Evolutionary conservation across 2,797 vertebrate species (phyloP).

Genomic region (Gorsachius magnificus): DNA sequence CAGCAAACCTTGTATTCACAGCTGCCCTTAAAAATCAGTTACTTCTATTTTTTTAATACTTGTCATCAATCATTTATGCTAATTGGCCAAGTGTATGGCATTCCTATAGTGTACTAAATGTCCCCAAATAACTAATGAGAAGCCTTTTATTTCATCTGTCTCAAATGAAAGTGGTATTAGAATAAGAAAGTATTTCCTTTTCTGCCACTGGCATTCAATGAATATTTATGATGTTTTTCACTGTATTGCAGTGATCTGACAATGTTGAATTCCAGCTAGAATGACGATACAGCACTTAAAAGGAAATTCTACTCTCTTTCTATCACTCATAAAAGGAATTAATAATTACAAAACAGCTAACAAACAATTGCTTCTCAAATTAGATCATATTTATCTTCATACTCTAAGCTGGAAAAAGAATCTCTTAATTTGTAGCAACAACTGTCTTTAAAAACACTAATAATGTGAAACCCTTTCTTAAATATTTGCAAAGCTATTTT

Average conservation of each 20-base stretch:
- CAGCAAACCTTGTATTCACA: neutral
- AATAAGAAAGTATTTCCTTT: slow-evolving; percentile 52
- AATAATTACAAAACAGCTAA: slow-evolving; percentile 54
- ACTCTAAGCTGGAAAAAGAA: slow-evolving; percentile 45
- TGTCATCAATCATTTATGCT: neutral
- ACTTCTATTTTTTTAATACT: neutral
- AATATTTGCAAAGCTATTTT: slow-evolving; percentile 43
- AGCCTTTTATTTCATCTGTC: slow-evolving; percentile 39
- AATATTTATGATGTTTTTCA: slow-evolving; percentile 67
- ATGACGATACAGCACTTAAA: slow-evolving; percentile 37
- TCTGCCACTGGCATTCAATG: slow-evolving; percentile 53
- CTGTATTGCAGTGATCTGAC: slow-evolving; percentile 35
- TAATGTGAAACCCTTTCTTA: neutral
- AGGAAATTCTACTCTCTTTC: slow-evolving; percentile 27
- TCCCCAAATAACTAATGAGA: slow-evolving; percentile 48
- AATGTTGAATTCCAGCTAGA: slow-evolving; percentile 38
- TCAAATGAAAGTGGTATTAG: slow-evolving; percentile 21
- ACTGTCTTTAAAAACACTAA: slow-evolving; percentile 38
- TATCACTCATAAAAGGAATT: slow-evolving; percentile 55
- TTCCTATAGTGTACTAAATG: neutral
- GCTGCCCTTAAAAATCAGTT: slow-evolving; percentile 8
- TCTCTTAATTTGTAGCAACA: slow-evolving; percentile 48
- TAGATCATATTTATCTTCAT: slow-evolving; percentile 57
- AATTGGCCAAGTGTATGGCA: neutral
- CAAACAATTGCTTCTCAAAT: slow-evolving; percentile 61